Base-by-base conservation (phyloP, 1,140 invertebrate species). In the Listronotus bonariensis region DNA sequence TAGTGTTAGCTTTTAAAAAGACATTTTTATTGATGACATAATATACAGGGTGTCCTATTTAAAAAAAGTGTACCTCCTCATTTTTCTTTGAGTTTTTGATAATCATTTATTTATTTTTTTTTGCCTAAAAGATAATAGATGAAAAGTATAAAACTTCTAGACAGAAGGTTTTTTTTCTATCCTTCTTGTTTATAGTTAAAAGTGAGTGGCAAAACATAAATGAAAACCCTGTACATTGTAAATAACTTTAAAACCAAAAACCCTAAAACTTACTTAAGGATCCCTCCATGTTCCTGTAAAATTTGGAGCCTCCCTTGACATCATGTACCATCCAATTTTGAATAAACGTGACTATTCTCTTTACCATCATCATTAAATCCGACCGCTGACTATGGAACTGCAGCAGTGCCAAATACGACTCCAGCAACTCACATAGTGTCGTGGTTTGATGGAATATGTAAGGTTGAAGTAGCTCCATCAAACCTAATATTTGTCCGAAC, bases 381-480 rank as follows among this genome's bases (percentile, higher is more conserved):
- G 88, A 89, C 6, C 83, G 75, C 26, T 81, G 80, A 36, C 82
- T 85, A 70, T 89, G 88, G 78, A 85, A 85, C 77, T 87, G 80
- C 53, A 86, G 82, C 54, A 82, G 67, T 49, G 76, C 77, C 73
- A 83, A 79, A 61, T 81, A 84, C 49, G 78, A 80, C 55, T 80
- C 76, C 12, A 83, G 60, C 7, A 77, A 17, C 70, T 79, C 56
- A 66, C 71, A 71, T 77, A 80, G 42, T 1, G 70, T 72, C 0
- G 65, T 41, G 11, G 63, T 71, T 58, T 77, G 72, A 43, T 74
- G 61, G 71, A 93, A 95, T 6, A 95, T 80, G 57, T 87, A 82
- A 1, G 93, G 92, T 69, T 92, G 88, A 49, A 96, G 77, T 0
- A 95, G 77, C 76, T 95, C 92, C 55, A 95, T 74, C 0, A 95